A percentile compares a stretch with the other conserved stretches of the same genome.
phyloP scores from a whole-genome alignment of 2,113 vertebrate genomes.

The Genyomyrus donnyi region DNA sequence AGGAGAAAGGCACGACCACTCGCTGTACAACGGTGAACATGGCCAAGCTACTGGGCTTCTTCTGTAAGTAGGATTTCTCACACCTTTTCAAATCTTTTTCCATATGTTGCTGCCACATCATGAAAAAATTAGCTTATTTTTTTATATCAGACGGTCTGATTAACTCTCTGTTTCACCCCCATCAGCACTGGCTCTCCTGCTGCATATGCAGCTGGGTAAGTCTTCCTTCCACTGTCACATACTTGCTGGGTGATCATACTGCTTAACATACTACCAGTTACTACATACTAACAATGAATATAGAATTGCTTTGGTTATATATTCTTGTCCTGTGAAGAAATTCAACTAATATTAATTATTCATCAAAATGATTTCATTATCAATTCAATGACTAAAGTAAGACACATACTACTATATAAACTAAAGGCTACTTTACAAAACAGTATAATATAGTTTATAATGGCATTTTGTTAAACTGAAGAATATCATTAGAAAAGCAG shows the following conservation, averaged over 20 bases:
- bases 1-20: background rate
- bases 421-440: background rate
- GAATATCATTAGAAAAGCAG: background rate
- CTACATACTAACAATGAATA: background rate
- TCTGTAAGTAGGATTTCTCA: constrained; percentile 34
- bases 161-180: background rate
- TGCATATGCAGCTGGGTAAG: constrained; percentile 64
- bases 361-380: background rate
- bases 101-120: background rate
- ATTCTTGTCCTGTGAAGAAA: background rate
- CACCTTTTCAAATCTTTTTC: background rate
- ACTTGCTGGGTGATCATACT: background rate
- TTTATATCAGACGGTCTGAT: background rate
- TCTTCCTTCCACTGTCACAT: background rate
- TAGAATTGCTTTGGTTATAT: background rate
- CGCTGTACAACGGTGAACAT: constrained; percentile 41
- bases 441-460: background rate
- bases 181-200: constrained; percentile 57
- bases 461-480: background rate
- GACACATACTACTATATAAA: background rate
- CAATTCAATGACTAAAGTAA: background rate
- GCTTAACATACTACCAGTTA: background rate
- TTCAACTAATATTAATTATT: background rate
- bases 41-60: constrained; percentile 47
- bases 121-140: background rate